Conservation (phyloP, 2,113 vertebrate genomes). For the Papio anubis region DNA sequence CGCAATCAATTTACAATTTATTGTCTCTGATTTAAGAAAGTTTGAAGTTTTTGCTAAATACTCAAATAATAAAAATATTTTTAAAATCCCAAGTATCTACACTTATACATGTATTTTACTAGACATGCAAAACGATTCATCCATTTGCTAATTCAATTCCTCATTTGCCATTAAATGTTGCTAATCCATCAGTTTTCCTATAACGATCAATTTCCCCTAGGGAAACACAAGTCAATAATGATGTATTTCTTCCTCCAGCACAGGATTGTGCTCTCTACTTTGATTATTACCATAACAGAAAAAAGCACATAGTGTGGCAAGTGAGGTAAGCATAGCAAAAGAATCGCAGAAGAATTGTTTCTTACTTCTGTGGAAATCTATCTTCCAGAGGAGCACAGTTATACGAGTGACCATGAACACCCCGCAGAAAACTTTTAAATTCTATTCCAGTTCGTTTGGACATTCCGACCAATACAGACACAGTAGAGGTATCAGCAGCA, state of each 20-base stretch:
- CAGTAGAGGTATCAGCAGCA: slow-evolving; percentile 5
- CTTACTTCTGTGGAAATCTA: not conserved
- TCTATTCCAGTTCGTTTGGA: not conserved
- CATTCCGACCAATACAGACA: not conserved
- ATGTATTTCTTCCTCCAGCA: not conserved
- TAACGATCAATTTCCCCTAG: not conserved
- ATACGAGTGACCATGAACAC: not conserved
- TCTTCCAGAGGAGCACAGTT: not conserved
- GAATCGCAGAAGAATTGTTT: not conserved
- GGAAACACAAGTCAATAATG: not conserved
- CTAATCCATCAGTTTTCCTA: not conserved
- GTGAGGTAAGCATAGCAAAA: not conserved
- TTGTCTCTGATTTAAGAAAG: slow-evolving; percentile 1
- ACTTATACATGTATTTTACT: not conserved
- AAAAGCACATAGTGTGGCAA: not conserved
- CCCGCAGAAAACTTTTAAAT: not conserved
- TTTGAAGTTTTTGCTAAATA: not conserved
- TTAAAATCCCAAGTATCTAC: not conserved
- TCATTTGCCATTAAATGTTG: not conserved
- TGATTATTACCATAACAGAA: not conserved
- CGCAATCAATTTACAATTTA: not conserved
- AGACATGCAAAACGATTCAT: not conserved
- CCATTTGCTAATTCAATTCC: not conserved
- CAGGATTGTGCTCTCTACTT: not conserved
- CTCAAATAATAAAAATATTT: not conserved